A percentile compares a stretch with the other conserved stretches of the same genome.
Evolutionary conservation across 1,140 invertebrate genomes (phyloP).

Genomic region (Camponotus floridanus): DNA sequence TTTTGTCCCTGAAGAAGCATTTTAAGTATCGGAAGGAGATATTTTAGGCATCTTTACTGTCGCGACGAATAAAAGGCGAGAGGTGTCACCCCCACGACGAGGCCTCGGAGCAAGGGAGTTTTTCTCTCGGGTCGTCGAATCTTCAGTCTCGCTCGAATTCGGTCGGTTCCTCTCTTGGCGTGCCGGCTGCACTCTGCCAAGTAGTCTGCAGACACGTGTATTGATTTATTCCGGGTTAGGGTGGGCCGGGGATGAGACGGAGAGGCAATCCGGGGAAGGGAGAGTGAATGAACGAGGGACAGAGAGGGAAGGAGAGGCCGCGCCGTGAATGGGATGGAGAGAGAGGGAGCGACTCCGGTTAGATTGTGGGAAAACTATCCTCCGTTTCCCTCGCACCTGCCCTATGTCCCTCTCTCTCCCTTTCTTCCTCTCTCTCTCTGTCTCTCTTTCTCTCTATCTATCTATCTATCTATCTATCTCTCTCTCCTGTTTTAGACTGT

Average conservation of each 20-base stretch:
- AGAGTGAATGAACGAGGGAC: conserved; percentile 36
- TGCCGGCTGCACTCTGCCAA: conserved; percentile 73
- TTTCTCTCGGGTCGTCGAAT: conserved; percentile 22
- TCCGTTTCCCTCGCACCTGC: conserved; percentile 43
- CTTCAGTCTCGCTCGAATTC: conserved; percentile 51
- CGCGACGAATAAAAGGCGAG: neutral
- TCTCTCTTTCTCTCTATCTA: neutral
- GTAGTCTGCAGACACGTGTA: conserved; percentile 85
- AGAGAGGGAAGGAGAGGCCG: conserved; percentile 35
- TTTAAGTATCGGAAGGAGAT: no score
- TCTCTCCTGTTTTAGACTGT: conserved; percentile 4
- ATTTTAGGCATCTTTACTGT: neutral
- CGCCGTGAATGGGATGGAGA: conserved; percentile 25
- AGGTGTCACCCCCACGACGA: neutral
- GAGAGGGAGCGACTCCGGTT: conserved; percentile 19
- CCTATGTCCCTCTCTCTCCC: conserved; percentile 13
- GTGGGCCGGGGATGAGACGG: conserved; percentile 69
- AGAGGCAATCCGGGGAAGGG: neutral
- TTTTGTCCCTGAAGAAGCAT: neutral
- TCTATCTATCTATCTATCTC: neutral
- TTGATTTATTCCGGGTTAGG: conserved; percentile 85
- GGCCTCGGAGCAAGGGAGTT: neutral
- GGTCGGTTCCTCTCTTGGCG: conserved; percentile 70
- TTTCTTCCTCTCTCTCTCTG: neutral
- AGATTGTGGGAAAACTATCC: conserved; percentile 67